phyloP scores from a whole-genome alignment of 37 sponge, comb jelly and placozoan genomes.

The Ianthella basta region DNA sequence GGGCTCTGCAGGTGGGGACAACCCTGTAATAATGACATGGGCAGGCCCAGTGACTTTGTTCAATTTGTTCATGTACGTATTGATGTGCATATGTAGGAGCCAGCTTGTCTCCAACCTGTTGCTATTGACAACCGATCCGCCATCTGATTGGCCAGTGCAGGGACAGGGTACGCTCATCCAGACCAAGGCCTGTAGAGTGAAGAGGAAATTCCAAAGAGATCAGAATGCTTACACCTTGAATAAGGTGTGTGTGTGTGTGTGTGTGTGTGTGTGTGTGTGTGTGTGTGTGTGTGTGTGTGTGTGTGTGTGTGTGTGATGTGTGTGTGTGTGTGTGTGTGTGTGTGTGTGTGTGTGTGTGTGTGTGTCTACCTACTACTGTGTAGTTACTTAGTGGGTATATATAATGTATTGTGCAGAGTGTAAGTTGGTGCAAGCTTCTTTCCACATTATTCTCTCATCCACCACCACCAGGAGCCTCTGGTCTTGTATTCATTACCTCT shows the following conservation, averaged over 20 bases:
- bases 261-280: conserved; percentile 9
- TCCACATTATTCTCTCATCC: too few species aligned
- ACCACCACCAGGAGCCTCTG: too few species aligned
- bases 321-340: neutral
- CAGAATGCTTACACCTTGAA: conserved; percentile 65
- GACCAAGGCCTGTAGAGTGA: conserved; percentile 55
- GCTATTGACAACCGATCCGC: conserved; percentile 71
- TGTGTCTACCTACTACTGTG: too few species aligned
- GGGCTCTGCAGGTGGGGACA: conserved; percentile 1
- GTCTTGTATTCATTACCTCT: too few species aligned
- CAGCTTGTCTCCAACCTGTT: conserved; percentile 61
- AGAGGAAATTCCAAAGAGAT: conserved; percentile 71
- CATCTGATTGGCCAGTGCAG: conserved; percentile 34
- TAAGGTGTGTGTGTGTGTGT: conserved; percentile 41
- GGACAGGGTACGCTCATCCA: conserved; percentile 73
- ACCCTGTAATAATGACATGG: neutral
- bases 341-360: conserved; percentile 11
- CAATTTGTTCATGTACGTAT: conserved; percentile 18
- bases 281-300: neutral
- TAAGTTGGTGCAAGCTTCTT: too few species aligned
- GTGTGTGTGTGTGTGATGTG: too few species aligned
- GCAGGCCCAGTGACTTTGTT: neutral
- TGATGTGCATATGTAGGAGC: conserved; percentile 29
- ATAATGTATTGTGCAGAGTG: too few species aligned
- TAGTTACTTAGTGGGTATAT: too few species aligned